Conservation (phyloP, 2,797 vertebrate genomes). For the Melanotaenia boesemani region DNA sequence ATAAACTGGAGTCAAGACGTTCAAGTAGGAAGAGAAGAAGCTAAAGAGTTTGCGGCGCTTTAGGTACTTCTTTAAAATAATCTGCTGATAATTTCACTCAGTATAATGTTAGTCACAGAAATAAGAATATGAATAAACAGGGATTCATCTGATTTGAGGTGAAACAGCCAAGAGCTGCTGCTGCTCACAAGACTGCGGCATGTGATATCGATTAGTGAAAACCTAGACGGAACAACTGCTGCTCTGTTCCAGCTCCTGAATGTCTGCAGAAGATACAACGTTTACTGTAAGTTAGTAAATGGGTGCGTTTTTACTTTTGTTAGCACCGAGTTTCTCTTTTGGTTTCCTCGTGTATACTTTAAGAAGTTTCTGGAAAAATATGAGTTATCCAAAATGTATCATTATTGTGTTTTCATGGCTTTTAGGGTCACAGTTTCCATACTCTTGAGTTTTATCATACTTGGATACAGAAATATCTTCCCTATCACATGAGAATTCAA, state of each 20-base stretch:
- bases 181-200: constrained; percentile 75
- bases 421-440: neutral
- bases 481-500: neutral
- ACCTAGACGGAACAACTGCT: neutral
- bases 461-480: neutral
- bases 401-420: neutral
- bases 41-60: accelerated
- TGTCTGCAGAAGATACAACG: neutral
- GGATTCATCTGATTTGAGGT: neutral
- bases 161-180: neutral
- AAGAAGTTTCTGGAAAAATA: neutral
- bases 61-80: neutral
- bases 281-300: neutral
- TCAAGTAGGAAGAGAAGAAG: constrained; percentile 11
- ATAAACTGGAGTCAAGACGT: constrained; percentile 20
- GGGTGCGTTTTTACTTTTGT: neutral
- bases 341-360: neutral
- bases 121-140: neutral
- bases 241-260: constrained; percentile 9
- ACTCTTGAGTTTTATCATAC: neutral
- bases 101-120: neutral
- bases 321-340: neutral
- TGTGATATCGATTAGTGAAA: constrained; percentile 76
- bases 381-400: neutral
- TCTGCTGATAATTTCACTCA: accelerated